Evolutionary conservation across 2,113 vertebrate genomes (phyloP).

Genomic region (Willisornis vidua): DNA sequence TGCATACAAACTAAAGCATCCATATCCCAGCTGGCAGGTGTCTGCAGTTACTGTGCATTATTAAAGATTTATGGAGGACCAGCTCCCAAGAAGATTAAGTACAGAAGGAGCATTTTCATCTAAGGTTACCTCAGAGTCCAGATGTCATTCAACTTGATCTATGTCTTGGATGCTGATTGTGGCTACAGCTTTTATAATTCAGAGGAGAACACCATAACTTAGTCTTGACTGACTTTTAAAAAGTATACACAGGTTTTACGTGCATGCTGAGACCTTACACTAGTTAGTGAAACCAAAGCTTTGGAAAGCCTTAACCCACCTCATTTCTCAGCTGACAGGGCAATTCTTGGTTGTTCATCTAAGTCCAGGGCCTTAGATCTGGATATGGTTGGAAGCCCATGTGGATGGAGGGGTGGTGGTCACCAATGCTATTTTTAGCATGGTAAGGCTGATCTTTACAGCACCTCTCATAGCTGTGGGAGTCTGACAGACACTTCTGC

Average conservation of each 20-base stretch:
- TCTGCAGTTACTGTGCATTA: background rate
- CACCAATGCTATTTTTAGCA: rapidly evolving
- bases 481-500: background rate
- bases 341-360: background rate
- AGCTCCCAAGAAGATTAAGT: background rate
- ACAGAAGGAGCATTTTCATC: background rate
- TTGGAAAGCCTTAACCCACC: background rate
- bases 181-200: background rate
- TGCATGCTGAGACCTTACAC: background rate
- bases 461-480: background rate
- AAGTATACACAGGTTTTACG: background rate
- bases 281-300: background rate
- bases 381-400: background rate
- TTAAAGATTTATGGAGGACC: conserved; percentile 22
- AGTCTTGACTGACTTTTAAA: background rate
- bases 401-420: background rate
- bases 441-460: background rate
- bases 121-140: background rate
- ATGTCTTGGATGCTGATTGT: background rate
- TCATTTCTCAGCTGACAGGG: background rate
- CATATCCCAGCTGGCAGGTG: background rate
- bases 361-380: background rate
- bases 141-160: background rate
- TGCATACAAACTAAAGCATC: background rate
- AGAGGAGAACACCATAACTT: background rate